Conservation (phyloP, 1,140 invertebrate genomes). For the Sitophilus oryzae region DNA sequence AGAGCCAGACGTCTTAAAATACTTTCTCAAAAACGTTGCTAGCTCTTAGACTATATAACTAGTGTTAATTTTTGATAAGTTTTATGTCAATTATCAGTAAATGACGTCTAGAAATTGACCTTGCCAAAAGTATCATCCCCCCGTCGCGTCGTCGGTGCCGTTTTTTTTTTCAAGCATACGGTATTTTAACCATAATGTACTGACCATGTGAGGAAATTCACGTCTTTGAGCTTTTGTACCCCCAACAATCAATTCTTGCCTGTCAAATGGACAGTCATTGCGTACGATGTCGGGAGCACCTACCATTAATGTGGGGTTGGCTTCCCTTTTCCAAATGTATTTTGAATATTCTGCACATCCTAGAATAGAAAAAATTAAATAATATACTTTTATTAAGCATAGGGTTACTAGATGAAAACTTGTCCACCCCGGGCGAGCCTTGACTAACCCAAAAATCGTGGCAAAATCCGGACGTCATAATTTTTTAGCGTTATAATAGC, state of each 20-base stretch:
- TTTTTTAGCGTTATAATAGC: no score
- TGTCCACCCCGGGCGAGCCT: no score
- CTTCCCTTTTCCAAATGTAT: slow-evolving; percentile 21
- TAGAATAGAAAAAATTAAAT: slow-evolving; percentile 3
- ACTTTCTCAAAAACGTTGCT: no score
- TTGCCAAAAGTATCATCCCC: neutral
- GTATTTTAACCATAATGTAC: neutral
- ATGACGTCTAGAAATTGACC: neutral
- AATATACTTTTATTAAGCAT: neutral
- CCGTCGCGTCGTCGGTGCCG: neutral
- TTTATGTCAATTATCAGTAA: neutral
- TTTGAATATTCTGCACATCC: slow-evolving; percentile 24
- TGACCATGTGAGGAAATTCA: slow-evolving; percentile 40
- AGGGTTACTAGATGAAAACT: no score
- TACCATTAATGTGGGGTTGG: slow-evolving; percentile 21
- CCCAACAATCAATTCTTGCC: slow-evolving; percentile 30
- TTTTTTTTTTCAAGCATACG: no score
- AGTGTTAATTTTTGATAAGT: no score
- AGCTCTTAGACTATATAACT: no score
- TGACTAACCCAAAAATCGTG: no score
- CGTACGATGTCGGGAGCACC: slow-evolving; percentile 11
- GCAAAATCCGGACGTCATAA: no score
- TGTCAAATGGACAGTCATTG: slow-evolving; percentile 32
- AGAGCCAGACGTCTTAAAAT: no score
- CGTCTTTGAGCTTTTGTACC: slow-evolving; percentile 22